Evolutionary conservation across 2,888 invertebrate species (phyloP), one percentile per base, ranked within the genome.

Genomic region (Pilophorus perplexus): DNA sequence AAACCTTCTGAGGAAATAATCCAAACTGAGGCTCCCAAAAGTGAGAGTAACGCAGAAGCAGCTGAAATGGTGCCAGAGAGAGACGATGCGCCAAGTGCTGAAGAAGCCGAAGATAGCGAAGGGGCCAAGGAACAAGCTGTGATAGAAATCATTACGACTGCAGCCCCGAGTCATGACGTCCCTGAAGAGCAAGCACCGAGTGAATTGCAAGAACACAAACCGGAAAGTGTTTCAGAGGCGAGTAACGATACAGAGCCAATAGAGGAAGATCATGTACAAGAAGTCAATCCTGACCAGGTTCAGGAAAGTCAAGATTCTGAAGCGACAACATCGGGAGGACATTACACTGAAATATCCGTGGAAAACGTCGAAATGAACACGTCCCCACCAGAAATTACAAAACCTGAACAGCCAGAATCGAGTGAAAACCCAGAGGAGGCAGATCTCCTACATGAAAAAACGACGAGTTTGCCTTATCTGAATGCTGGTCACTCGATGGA

Each of bases 341-440:
- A 67, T 16, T 69, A 67, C 54, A 69, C 71, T 16, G 71, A 72
- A 68, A 65, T 68, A 37, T 64, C 69, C 23, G 71, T 71, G 40
- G 69, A 70, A 68, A 69, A 72, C 57, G 66, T 54, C 2, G 67
- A 52, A 57, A 57, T 59, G 50, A 66, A 66, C 54, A 69, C 28
- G 55, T 66, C 46, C 37, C 68, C 68, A 54, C 68, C 67, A n/a
- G 37, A 50, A 40, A 33, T 14, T 23, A 33, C 14, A 16, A 23
- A 38, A 18, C 62, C 62, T 14, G 42, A 59, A 3, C 14, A 8
- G 23, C 33, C 16, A 28, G 27, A 18, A 28, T 25, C 14, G 14
- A 28, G 28, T 18, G 25, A 52, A 10, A 28, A 2, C 28, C 27
- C 27, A 14, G n/a, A 5, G 1, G 52, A 6, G 18, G 16, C n/a